Evolutionary conservation across 2,888 invertebrate genomes (phyloP).

Genomic region (Pristionchus mayeri): DNA sequence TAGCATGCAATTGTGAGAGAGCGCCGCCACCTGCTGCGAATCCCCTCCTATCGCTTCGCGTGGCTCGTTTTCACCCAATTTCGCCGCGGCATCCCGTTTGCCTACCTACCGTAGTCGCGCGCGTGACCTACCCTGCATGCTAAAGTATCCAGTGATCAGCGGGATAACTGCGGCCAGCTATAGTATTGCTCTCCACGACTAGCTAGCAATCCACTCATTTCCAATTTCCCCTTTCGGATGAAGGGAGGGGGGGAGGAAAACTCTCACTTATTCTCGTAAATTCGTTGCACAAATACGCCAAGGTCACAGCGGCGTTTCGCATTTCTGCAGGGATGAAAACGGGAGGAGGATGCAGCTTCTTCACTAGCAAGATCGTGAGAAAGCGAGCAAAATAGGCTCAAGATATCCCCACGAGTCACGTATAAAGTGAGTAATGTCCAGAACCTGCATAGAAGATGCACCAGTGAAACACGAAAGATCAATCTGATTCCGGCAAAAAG

Average conservation of each 20-base stretch:
- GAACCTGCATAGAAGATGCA: not conserved
- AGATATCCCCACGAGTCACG: not conserved
- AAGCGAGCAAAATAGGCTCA: not conserved
- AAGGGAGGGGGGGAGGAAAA: no score
- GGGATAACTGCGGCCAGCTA: not conserved
- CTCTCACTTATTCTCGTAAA: slow-evolving; percentile 42
- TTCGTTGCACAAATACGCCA: slow-evolving; percentile 26
- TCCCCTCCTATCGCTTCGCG: not conserved
- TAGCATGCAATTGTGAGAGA: not conserved
- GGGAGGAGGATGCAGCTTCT: not conserved
- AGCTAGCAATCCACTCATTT: not conserved
- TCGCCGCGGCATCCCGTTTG: not conserved
- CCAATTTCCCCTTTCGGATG: not conserved
- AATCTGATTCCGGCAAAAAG: no score
- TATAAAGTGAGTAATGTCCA: not conserved
- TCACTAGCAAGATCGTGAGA: not conserved
- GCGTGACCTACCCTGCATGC: slow-evolving; percentile 25
- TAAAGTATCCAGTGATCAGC: not conserved
- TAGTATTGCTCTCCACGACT: not conserved
- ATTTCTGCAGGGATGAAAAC: not conserved
- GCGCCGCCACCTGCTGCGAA: slow-evolving; percentile 38
- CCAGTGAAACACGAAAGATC: not conserved
- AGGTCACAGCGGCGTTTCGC: not conserved
- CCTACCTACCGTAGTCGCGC: not conserved
- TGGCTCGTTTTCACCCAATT: slow-evolving; percentile 3